Evolutionary conservation across 92 coral and sea anemone species (phyloP), one percentile per base, ranked within the genome.

Genomic region (Phenganax subtilis): DNA sequence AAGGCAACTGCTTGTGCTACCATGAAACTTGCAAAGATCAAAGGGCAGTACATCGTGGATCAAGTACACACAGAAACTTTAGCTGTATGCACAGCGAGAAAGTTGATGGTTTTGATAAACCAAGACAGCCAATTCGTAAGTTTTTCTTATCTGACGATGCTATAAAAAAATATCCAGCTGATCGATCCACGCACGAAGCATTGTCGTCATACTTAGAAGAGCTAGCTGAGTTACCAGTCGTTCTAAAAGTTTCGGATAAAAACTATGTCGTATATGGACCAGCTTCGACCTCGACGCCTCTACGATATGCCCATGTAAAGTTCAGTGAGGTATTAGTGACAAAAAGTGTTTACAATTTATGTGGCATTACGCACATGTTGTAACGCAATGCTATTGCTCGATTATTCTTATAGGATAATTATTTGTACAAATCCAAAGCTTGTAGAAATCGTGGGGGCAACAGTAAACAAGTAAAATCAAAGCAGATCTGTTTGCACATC

Each of bases 41-140:
- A 29, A 37, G 75, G 25, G 75, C 75, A 69, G 29, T 69, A 37
- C 52, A 69, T 29, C 60, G 54, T 52, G 56, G 76, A 12, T 81
- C 85, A 7, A 11, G 7, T n/a, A 12, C 71, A 14, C 28, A 10
- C 11, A 51, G 81, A 37, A 54, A 80, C 12, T 81, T 81, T 27
- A 81, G 79, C 56, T 81, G 85, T 20, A 81, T 51, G 58, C 85
- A 81, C 37, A 81, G 59, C 5, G 85, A 81, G 12, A 81, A 81
- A 55, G 71, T 81, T 14, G 79, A 52, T 51, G 53, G 61, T 11
- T 16, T 16, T 27, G 51, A 9, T 8, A 69, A 17, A 78, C 77
- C 84, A 81, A 17, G 29, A 3, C 56, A 81, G 30, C 84, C 79
- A 54, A 4, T 81, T 2, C 9, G 54, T 52, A 69, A 81, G 12